These are phyloP conservation scores for Aporrectodea caliginosa DNA, from an alignment of 1,140 invertebrate genomes.

Conservation along the genomic window DNA sequence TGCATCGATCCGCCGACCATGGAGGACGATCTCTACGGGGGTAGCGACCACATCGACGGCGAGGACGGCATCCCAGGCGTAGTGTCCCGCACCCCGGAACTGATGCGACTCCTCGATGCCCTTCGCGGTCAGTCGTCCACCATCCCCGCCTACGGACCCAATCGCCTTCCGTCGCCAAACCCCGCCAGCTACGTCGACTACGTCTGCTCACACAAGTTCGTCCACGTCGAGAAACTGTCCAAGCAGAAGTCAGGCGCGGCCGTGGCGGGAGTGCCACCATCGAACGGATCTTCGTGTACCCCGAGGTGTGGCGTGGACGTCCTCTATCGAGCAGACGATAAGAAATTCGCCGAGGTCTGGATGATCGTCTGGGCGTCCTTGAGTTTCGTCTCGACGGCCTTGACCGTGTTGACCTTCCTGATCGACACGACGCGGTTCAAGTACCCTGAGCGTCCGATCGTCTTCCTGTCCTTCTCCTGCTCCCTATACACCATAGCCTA, in stretches of 20 bases:
- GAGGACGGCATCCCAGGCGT: conserved; percentile 17
- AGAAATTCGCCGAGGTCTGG: conserved; percentile 62
- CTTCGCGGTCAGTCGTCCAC: conserved; percentile 31
- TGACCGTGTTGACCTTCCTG: conserved; percentile 55
- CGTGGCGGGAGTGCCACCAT: not conserved
- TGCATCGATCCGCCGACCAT: conserved; percentile 73
- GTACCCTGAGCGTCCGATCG: conserved; percentile 96
- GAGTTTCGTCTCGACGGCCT: conserved; percentile 54
- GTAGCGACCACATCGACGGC: conserved; percentile 5
- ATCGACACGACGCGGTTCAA: conserved; percentile 76
- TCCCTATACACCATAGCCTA: conserved; percentile 89
- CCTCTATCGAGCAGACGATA: conserved; percentile 54
- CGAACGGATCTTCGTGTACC: conserved; percentile 30
- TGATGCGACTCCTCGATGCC: conserved; percentile 37
- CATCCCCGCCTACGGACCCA: not conserved
- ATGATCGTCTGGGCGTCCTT: conserved; percentile 59
- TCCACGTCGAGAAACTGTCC: conserved; percentile 45
- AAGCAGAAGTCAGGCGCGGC: conserved; percentile 34
- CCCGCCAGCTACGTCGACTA: not conserved
- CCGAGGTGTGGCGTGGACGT: conserved; percentile 41
- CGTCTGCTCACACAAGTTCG: conserved; percentile 45
- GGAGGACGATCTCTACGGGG: conserved; percentile 44
- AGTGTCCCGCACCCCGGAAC: conserved; percentile 35
- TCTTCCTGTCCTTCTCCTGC: conserved; percentile 95
- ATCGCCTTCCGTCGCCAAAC: not conserved